Conservation (phyloP, 2,797 vertebrate genomes). For the Momotus momota region DNA sequence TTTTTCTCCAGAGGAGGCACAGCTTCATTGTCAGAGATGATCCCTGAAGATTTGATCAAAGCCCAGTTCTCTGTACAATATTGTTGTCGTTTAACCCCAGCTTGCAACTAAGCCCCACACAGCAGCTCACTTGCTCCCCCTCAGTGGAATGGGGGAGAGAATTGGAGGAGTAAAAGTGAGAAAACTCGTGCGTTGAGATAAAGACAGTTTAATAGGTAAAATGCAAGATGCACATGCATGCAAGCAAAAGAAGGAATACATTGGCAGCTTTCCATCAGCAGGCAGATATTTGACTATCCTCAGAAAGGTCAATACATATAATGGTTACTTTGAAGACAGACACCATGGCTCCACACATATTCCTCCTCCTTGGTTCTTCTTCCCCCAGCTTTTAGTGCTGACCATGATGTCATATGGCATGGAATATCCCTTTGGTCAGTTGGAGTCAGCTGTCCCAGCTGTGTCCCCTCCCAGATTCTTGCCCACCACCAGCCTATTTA, state of each 20-base stretch:
- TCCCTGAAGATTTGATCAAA: not conserved
- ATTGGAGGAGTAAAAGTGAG: not conserved
- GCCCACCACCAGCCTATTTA: not conserved
- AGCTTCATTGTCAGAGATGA: not conserved
- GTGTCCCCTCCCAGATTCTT: not conserved
- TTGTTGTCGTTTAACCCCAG: not conserved
- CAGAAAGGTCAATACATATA: not conserved
- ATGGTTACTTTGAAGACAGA: not conserved
- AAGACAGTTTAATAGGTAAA: not conserved
- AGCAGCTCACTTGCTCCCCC: not conserved
- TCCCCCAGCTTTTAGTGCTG: no score
- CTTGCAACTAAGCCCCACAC: not conserved
- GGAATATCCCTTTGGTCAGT: no score
- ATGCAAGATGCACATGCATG: not conserved
- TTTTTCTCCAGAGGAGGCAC: not conserved
- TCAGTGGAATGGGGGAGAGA: not conserved
- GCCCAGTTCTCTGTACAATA: not conserved
- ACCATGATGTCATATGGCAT: no score
- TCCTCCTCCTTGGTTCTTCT: not conserved
- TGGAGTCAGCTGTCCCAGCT: no score
- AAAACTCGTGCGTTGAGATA: not conserved
- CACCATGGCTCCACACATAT: not conserved
- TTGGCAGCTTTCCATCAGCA: not conserved
- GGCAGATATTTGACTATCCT: not conserved
- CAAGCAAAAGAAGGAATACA: not conserved